Base-by-base conservation (phyloP, 1,140 invertebrate species). In the Cepaea nemoralis region DNA sequence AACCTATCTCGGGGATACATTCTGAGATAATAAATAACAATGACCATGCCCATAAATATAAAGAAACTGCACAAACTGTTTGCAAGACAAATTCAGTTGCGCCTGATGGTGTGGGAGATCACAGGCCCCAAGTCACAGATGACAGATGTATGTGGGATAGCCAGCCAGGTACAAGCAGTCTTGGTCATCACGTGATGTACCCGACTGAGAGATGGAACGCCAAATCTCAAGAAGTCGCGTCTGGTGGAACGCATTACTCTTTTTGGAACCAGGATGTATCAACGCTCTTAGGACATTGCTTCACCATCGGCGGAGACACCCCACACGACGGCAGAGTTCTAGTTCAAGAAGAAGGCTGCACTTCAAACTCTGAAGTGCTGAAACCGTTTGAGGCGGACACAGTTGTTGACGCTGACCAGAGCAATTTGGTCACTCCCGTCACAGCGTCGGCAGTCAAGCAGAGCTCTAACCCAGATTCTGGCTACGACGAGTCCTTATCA, bases 401-500 rank as follows among this genome's bases (percentile, higher is more conserved):
- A 12, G 27, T 8, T 19, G 6, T 22, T 22, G 42, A 12, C 45
- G n/a, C 27, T 8, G 27, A 19, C 37, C 16, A 22, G 8, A 45
- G 71, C 37, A 19, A 31, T 14, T 74, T 19, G 31, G 19, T 27
- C n/a, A 50, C 40, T 48, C n/a, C 73, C 6, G 10, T 35, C 12
- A 5, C 42, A 50, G 31, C 27, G 2, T 50, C 22, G 55, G 40
- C 42, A 2, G 42, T 33, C 5, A 39, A 31, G 31, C 24, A 42
- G 2, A 77, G 16, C 27, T 77, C 75, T 1, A 77, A 77, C 50
- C 75, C 55, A 14, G 75, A 77, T 33, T 77, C 75, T 10, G 75
- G 75, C 19, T 77, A 77, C 39, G 75, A 77, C 40, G 75, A 77
- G 50, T 63, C 50, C 3, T 6, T 77, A 16, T 77, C 75, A 35